Conservation (phyloP, 2,797 vertebrate species). For the Thaleichthys pacificus region DNA sequence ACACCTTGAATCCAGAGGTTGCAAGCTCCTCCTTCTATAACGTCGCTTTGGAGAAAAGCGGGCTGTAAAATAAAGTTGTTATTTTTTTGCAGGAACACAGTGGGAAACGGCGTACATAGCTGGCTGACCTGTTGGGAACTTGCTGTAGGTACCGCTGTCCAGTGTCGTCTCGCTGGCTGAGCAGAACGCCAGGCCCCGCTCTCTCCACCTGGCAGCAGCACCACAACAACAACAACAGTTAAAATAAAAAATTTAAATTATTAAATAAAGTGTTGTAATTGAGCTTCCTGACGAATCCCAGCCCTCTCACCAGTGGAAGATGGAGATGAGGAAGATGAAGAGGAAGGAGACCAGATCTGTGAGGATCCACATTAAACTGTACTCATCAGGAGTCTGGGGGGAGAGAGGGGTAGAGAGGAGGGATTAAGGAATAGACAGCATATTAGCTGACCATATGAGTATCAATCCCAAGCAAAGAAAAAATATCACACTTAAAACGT, state of each 20-base stretch:
- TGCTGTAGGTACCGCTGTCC: slow-evolving; percentile 75
- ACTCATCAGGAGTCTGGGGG: slow-evolving; percentile 80
- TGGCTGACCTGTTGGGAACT: slow-evolving; percentile 71
- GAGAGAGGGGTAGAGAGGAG: background rate
- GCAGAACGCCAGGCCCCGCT: slow-evolving; percentile 67
- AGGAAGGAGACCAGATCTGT: slow-evolving; percentile 74
- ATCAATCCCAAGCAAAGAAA: background rate
- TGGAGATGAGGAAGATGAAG: slow-evolving; percentile 76
- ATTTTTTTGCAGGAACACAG: no score
- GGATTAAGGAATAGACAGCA: background rate
- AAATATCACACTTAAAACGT: background rate
- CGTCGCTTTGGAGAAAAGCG: no score
- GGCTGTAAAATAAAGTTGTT: no score
- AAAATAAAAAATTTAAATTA: background rate
- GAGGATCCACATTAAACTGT: slow-evolving; percentile 83
- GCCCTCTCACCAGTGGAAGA: slow-evolving; percentile 81
- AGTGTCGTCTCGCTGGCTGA: slow-evolving; percentile 24
- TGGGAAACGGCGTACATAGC: no score
- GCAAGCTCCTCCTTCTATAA: no score
- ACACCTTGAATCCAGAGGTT: no score
- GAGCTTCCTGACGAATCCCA: background rate
- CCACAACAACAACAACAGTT: slow-evolving; percentile 1
- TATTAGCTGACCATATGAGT: background rate
- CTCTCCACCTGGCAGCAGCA: slow-evolving; percentile 76
- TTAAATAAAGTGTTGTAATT: no score